Evolutionary conservation across 2,113 vertebrate species (phyloP), one percentile per base, ranked within the genome.

Genomic region (Psilopogon haemacephalus): DNA sequence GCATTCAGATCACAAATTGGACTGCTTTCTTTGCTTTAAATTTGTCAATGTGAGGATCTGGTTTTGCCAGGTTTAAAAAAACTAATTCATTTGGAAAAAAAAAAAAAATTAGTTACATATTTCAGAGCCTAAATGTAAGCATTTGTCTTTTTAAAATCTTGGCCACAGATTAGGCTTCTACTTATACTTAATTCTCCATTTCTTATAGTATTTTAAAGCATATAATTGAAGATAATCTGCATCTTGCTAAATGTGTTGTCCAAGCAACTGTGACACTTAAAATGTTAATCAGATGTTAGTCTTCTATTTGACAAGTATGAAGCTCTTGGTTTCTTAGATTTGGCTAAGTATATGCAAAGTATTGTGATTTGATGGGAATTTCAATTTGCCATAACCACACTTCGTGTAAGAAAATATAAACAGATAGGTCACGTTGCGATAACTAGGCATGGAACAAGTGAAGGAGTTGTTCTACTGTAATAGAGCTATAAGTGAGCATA

Each of bases 231-330:
- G n/a, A 76, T 89, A 91, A 76, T 89, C 72, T 80, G 46, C 1
- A 0, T 89, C 85, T 93, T 91, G 24, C 60, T 85, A 93, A 70
- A 77, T 88, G 60, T 89, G 60, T 77, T 76, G 95, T 84, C 52
- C 38, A 86, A 80, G 64, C 23, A 90, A 90, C 79, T 94, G 60
- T 86, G 79, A 94, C 76, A 88, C 69, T 74, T 91, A 38, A 76
- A 94, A 84, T 86, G 88, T 84, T 93, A 88, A 82, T 94, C 83
- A 93, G 79, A 95, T 93, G 46, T 23, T 85, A 64, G 75, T 83
- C 60, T 93, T 77, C 88, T 90, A 71, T 68, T 63, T 94, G 72
- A 86, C 79, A 91, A 86, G 60, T 55, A 78, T 88, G 85, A 86
- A 89, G 55, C 32, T 71, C 64, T 48, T 90, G 18, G 9, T 86